Base-by-base conservation (phyloP, 53 echinoderm and acorn worm species). In the Henricia sp. region DNA sequence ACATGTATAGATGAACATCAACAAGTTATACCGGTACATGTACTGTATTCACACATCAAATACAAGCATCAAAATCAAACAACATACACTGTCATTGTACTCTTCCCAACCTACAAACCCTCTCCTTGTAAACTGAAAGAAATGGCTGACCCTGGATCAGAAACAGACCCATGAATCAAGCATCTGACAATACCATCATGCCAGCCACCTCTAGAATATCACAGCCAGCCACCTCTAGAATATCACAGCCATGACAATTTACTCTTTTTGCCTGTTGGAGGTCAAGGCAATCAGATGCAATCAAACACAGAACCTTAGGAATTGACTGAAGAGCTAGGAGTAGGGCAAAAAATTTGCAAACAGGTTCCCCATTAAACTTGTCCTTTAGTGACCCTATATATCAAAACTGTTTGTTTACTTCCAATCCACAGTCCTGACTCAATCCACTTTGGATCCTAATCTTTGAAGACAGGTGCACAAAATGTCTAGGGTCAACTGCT, bases 391-490 rank as follows among this genome's bases (percentile, higher is more conserved):
- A 62, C 63, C 77, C 48, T 32, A 35, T 60, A 33, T 27, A 59
- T 44, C 77, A 43, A 2, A 1, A 43, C 29, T 17, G 29, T 59
- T 35, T 77, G 48, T 77, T 77, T 62, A 77, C 44, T 60, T 63
- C 34, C 72, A 26, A 58, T 8, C 58, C n/a, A n/a, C n/a, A n/a
- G n/a, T n/a, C 26, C 58, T 37, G 27, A 63, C 56, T 63, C 63
- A 63, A 77, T 27, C 63, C 44, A 62, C 62, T 77, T n/a, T 40
- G 29, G 37, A 59, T 17, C 32, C 28, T 57, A 75, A 57, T 75
- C 57, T 59, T 21, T 13, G 56, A 26, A 30, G 43, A 77, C 77
- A 77, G 77, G 77, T 77, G 77, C 77, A 77, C 29, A 60, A 14
- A 50, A 41, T n/a, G 20, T 77, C 64, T 41, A 24, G 48, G 77